phyloP scores from a whole-genome alignment of 2,888 invertebrate genomes.

The Rotaria socialis region DNA sequence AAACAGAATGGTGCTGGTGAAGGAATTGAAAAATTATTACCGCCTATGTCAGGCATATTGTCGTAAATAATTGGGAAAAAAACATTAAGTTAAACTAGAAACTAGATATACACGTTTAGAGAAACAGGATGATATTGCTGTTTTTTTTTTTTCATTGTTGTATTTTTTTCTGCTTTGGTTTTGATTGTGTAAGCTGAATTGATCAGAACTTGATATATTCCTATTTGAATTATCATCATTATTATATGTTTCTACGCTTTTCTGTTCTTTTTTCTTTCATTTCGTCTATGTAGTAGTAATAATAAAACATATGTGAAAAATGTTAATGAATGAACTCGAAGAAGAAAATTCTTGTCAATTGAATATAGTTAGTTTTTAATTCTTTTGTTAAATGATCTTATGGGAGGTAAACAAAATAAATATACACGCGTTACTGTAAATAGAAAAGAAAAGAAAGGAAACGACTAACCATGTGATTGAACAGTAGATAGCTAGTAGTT shows the following conservation, averaged over 20 bases:
- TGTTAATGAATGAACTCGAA: neutral
- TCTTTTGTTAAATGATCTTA: neutral
- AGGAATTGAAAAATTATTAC: neutral
- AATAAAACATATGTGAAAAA: neutral
- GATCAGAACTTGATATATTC: conserved; percentile 6
- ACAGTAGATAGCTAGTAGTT: neutral
- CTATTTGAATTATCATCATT: neutral
- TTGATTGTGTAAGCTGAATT: neutral
- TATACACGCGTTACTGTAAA: neutral
- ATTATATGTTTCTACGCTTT: neutral
- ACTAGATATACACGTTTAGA: neutral
- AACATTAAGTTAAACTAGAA: neutral
- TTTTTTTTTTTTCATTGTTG: neutral
- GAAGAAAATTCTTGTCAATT: neutral
- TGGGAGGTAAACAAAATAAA: neutral
- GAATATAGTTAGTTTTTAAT: neutral
- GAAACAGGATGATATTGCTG: neutral
- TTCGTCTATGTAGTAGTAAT: neutral
- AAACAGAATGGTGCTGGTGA: neutral
- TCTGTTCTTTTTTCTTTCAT: neutral
- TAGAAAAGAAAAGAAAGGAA: neutral
- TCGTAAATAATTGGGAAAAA: neutral
- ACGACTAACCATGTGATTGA: neutral
- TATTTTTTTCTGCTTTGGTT: neutral
- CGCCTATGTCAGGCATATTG: conserved; percentile 3